phyloP scores from a whole-genome alignment of 1,140 invertebrate species.

The Melanaphis sacchari region DNA sequence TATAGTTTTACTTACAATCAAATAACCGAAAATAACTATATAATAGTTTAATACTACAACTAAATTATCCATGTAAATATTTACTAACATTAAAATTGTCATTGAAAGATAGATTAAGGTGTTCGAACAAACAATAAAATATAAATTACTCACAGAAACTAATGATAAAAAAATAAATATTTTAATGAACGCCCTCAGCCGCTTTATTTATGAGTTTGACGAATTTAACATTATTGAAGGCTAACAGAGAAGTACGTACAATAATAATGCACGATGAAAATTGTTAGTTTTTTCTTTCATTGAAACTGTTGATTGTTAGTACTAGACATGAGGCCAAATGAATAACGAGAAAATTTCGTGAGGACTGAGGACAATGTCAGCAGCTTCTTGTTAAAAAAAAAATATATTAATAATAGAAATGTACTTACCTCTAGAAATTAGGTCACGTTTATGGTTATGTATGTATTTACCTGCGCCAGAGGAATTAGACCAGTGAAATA shows the following conservation, averaged over 20 bases:
- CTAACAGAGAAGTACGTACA: background rate
- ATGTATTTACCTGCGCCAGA: background rate
- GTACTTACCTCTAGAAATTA: constrained; percentile 17
- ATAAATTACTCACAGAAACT: background rate
- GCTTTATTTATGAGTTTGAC: constrained; percentile 25
- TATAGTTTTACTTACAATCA: background rate
- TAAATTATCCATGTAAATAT: background rate
- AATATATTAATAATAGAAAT: constrained; percentile 27
- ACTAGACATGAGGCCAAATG: constrained; percentile 25
- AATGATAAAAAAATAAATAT: background rate
- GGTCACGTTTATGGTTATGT: background rate
- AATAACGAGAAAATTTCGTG: constrained; percentile 49
- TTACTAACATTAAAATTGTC: background rate
- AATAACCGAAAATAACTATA: background rate
- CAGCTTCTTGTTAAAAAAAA: constrained; percentile 27
- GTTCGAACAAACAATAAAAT: background rate
- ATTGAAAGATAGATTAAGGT: background rate
- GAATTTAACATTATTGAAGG: constrained; percentile 21
- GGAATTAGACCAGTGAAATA: background rate
- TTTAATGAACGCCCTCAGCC: background rate
- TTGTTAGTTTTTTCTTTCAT: constrained; percentile 42
- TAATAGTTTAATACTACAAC: background rate
- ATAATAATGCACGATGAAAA: constrained; percentile 30
- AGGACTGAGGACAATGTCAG: constrained; percentile 49
- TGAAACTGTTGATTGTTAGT: background rate